Evolutionary conservation across 2,113 vertebrate species (phyloP).

Genomic region (Jaculus jaculus): DNA sequence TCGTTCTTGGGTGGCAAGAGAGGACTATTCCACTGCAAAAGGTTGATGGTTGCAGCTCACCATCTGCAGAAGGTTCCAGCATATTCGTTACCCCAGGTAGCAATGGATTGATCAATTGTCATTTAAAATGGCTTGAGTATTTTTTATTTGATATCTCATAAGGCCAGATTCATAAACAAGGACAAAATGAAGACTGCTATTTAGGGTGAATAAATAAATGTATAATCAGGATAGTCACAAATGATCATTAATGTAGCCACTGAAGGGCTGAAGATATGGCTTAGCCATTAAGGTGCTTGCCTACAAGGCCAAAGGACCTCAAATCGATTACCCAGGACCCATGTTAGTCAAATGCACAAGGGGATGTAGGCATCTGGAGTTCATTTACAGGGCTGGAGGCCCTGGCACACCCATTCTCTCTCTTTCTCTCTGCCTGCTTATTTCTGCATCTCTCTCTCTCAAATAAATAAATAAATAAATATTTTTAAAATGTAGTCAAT

Average conservation of each 20-base stretch:
- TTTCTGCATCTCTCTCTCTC: too few species aligned
- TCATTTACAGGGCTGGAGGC: too few species aligned
- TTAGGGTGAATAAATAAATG: background rate
- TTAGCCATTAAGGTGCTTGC: too few species aligned
- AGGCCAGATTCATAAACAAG: conserved; percentile 12
- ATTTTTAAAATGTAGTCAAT: background rate
- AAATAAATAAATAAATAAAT: too few species aligned
- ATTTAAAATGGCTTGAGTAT: conserved; percentile 67
- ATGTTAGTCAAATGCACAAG: too few species aligned
- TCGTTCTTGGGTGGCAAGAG: background rate
- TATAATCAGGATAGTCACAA: background rate
- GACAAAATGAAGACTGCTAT: background rate
- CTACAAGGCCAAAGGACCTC: too few species aligned
- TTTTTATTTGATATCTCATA: background rate
- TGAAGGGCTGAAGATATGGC: too few species aligned
- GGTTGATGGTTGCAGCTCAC: background rate
- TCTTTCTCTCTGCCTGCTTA: too few species aligned
- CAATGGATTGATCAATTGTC: conserved; percentile 56
- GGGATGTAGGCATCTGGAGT: too few species aligned
- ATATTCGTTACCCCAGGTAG: conserved; percentile 64
- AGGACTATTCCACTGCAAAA: conserved; percentile 31
- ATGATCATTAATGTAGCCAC: background rate
- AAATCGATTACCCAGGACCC: too few species aligned
- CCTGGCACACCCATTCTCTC: too few species aligned
- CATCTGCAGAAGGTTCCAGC: background rate